Evolutionary conservation across 2,113 vertebrate species (phyloP).

Genomic region (Arenaria interpres): DNA sequence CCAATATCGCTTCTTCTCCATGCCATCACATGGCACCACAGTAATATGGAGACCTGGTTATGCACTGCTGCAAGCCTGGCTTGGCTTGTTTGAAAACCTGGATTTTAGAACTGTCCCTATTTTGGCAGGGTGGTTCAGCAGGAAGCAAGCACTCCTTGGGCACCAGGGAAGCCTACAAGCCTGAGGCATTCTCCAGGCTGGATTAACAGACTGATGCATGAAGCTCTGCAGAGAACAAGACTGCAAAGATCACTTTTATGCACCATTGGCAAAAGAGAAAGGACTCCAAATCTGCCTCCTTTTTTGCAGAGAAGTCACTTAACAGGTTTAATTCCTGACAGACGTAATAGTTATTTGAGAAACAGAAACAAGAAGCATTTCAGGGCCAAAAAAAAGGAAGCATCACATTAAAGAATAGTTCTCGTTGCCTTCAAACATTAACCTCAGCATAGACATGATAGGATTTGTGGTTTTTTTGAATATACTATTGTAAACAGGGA

Average conservation of each 20-base stretch:
- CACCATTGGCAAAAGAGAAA: neutral
- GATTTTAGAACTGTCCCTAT: neutral
- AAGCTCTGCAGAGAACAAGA: neutral
- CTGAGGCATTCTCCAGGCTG: accelerated
- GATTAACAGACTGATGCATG: neutral
- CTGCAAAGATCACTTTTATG: neutral
- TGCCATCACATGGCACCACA: neutral
- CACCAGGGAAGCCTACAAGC: neutral
- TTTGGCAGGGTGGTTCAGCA: neutral
- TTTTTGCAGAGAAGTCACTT: neutral
- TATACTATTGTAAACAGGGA: neutral
- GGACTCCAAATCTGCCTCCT: neutral
- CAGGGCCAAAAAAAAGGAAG: neutral
- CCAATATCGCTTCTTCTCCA: neutral
- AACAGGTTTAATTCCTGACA: neutral
- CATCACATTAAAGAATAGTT: neutral
- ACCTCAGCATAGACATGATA: neutral
- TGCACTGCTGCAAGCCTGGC: neutral
- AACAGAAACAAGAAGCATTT: neutral
- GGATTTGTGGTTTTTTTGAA: neutral
- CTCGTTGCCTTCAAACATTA: neutral
- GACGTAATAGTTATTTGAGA: neutral
- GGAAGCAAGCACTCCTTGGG: accelerated
- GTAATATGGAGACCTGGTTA: neutral
- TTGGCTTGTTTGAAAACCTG: neutral